A percentile compares a stretch with the other conserved stretches of the same genome.
Conservation (phyloP, 2,888 invertebrate genomes). For the Cheilosia variabilis region DNA sequence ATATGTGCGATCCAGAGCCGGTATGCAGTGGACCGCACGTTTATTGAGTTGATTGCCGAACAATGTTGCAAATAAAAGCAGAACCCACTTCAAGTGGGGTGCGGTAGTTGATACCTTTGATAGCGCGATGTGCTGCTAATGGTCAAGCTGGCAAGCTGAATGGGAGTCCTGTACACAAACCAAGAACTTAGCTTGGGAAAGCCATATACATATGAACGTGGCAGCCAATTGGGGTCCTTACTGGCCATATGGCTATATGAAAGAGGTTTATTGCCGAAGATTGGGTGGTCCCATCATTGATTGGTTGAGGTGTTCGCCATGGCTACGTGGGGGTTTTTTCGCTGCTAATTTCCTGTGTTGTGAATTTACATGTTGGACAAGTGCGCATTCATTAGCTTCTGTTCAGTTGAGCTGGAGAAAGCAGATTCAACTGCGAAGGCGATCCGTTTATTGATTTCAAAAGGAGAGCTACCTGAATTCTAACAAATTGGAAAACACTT, state of each 20-base stretch:
- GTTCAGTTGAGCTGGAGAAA: background rate
- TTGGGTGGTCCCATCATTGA: background rate
- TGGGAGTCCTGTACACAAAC: background rate
- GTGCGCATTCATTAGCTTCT: slow-evolving; percentile 14
- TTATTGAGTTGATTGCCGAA: slow-evolving; percentile 37
- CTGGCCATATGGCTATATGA: background rate
- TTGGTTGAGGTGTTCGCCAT: slow-evolving; percentile 3
- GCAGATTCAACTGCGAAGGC: background rate
- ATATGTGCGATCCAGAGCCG: background rate
- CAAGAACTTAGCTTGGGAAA: background rate
- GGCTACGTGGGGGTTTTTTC: background rate
- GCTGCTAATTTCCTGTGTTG: background rate
- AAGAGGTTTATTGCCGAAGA: background rate
- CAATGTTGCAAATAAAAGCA: slow-evolving; percentile 26
- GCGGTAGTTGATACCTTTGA: slow-evolving; percentile 5
- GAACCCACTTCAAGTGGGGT: slow-evolving; percentile 1
- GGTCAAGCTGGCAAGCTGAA: background rate
- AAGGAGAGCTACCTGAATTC: background rate
- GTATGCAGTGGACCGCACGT: slow-evolving; percentile 17
- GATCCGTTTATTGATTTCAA: background rate
- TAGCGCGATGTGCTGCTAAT: background rate
- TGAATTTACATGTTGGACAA: slow-evolving; percentile 5
- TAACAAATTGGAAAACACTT: too few relatives aligned
- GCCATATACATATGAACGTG: background rate
- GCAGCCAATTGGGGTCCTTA: background rate